These are phyloP conservation scores for Crossocerus cetratus DNA, from an alignment of 2,888 invertebrate genomes.

Conservation along the genomic window DNA sequence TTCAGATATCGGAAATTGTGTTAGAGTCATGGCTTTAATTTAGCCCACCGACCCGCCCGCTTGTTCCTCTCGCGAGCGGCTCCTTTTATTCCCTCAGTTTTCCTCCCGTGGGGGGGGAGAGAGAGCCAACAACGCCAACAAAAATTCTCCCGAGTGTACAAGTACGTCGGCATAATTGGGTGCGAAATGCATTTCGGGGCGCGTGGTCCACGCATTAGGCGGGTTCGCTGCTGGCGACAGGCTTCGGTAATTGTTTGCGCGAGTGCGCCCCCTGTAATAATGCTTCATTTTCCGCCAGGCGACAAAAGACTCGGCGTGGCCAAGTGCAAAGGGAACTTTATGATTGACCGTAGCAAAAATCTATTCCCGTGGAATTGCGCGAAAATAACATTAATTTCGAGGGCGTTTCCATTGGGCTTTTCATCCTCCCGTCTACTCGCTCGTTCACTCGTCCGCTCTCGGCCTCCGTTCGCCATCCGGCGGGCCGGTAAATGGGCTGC, in stretches of 20 bases:
- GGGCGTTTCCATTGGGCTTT: neutral
- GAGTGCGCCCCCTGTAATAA: too few relatives aligned
- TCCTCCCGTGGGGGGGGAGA: neutral
- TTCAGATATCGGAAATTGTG: conserved; percentile 37
- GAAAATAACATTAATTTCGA: neutral
- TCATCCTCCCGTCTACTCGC: too few relatives aligned
- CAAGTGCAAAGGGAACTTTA: neutral
- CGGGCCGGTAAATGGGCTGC: too few relatives aligned
- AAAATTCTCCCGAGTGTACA: neutral
- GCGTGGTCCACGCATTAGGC: too few relatives aligned
- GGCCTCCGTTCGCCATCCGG: too few relatives aligned
- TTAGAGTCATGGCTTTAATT: conserved; percentile 34
- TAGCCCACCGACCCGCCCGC: neutral
- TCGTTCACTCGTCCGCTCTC: too few relatives aligned
- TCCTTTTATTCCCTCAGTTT: neutral
- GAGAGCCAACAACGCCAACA: neutral
- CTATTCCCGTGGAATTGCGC: neutral
- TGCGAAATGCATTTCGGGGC: neutral
- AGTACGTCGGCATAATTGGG: neutral
- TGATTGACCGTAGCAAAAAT: too few relatives aligned
- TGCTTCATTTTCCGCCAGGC: neutral
- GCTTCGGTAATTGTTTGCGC: too few relatives aligned
- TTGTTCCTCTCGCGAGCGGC: neutral
- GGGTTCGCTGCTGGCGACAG: too few relatives aligned
- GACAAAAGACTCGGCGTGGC: neutral